Conservation (phyloP, 2,113 vertebrate species). For the Neogobius melanostomus region DNA sequence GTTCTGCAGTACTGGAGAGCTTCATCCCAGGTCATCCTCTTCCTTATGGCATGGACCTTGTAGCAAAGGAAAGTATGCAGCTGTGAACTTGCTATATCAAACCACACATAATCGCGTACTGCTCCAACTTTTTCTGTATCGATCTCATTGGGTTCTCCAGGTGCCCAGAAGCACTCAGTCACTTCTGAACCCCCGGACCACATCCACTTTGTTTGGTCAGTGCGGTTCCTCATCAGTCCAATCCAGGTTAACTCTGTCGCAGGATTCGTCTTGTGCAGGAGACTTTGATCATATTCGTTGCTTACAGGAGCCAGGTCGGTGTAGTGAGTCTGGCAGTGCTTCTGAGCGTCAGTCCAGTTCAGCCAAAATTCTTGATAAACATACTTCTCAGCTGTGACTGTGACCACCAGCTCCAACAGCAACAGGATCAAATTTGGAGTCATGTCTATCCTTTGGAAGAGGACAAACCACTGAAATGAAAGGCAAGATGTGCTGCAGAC, state of each 20-base stretch:
- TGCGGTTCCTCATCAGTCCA: neutral
- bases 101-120: neutral
- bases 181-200: neutral
- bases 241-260: neutral
- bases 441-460: too few species aligned
- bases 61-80: neutral
- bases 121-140: neutral
- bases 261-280: neutral
- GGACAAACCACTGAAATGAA: too few species aligned
- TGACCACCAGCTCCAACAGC: too few species aligned
- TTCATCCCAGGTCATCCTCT: conserved; percentile 40
- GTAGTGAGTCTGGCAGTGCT: neutral
- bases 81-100: neutral
- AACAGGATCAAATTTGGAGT: too few species aligned
- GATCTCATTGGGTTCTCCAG: neutral
- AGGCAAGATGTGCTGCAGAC: too few species aligned
- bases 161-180: neutral
- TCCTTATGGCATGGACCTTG: neutral
- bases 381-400: neutral
- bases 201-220: neutral
- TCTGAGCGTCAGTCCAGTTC: neutral
- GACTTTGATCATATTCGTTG: neutral
- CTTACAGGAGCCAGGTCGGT: neutral
- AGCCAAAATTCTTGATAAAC: neutral
- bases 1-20: too few species aligned